Base-by-base conservation (phyloP, 1,140 invertebrate genomes). In the Daktulosphaira vitifoliae region DNA sequence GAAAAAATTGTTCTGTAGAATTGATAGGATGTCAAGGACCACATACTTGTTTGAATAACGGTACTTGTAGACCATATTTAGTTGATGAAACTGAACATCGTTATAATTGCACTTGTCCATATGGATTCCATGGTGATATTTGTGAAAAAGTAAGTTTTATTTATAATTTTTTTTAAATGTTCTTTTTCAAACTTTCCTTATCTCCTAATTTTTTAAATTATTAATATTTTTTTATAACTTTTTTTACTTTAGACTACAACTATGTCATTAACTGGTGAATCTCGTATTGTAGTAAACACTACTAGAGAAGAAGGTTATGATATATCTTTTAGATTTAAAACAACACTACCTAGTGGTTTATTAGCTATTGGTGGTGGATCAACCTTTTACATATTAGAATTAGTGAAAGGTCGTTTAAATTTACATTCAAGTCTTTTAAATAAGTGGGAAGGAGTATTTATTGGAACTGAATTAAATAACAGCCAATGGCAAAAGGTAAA, bases 1-100 rank as follows among this genome's bases (percentile, higher is more conserved):
- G 92, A 1, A 93, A 92, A 74, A 96, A 96, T 76, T 97, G 94
- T 75, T 90, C 88, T 1, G 89, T 92, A 5, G 78, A 79, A 56
- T 77, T 94, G 67, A 80, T 77, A 52, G 91, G 88, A 2, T 94
- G 91, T 74, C 74, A 76, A 2, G 44, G 38, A 13, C 75, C 76
- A 51, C 83, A 82, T 69, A 80, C 81, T 0, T 98, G 94, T 76
- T 75, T 83, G 33, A 92, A 96, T 77, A 80, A 81, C 51, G 92
- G 91, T 52, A 85, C 82, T 5, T 98, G 93, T 74, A 81, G 78
- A 69, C 88, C 91, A 0, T 89, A 85, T 74, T 78, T 94, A 67
- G 78, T 82, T 20, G 80, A 85, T 68, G 88, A 92, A 74, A 86
- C 80, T 7, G 76, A 83, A 51, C 91, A 94, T 71, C 79, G 80